Evolutionary conservation across 2,113 vertebrate genomes (phyloP).

Genomic region (Sporophila hypoxantha): DNA sequence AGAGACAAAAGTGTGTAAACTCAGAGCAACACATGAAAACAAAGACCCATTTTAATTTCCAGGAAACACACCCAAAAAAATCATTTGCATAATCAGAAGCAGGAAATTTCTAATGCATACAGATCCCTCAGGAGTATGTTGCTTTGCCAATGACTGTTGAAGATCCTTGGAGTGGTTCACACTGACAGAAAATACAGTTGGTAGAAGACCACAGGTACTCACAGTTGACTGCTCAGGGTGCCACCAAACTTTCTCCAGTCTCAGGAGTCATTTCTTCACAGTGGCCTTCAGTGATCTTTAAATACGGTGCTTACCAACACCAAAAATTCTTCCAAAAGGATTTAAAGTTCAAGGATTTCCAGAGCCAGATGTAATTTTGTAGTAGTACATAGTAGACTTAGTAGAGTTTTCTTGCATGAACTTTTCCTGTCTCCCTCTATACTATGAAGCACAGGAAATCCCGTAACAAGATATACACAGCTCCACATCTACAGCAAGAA

Average conservation of each 20-base stretch:
- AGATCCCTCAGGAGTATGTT: not conserved
- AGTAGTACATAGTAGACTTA: not conserved
- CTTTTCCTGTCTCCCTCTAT: not conserved
- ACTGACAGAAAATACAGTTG: not conserved
- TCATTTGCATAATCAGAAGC: not conserved
- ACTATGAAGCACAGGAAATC: not conserved
- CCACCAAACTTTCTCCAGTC: not conserved
- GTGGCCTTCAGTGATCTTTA: not conserved
- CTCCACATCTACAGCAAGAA: not conserved
- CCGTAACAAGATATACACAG: not conserved
- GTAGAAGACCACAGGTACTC: not conserved
- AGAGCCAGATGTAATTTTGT: not conserved
- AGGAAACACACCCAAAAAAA: not conserved
- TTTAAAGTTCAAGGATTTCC: not conserved
- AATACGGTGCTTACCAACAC: not conserved
- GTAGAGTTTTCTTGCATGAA: not conserved
- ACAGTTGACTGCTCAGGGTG: not conserved
- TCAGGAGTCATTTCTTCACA: not conserved
- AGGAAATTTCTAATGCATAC: not conserved
- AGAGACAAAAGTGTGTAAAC: not conserved
- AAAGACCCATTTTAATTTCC: not conserved
- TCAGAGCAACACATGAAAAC: not conserved
- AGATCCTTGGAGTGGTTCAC: not conserved
- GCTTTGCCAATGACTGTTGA: not conserved
- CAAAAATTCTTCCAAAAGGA: not conserved